Evolutionary conservation across 1,140 invertebrate species (phyloP).

Genomic region (Hirudo medicinalis): DNA sequence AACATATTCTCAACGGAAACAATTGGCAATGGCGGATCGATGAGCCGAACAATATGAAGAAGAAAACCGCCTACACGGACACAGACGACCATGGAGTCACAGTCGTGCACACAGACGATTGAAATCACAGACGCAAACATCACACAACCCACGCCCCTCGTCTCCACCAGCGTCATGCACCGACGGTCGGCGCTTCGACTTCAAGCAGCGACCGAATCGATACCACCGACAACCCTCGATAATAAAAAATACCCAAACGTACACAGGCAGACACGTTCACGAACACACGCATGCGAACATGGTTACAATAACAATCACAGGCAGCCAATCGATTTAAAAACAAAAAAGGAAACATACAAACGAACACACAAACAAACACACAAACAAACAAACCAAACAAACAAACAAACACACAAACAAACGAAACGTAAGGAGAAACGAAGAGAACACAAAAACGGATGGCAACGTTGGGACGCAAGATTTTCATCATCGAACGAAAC

Average conservation of each 20-base stretch:
- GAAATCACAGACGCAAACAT: too few relatives aligned
- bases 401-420: constrained; percentile 1
- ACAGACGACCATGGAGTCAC: background rate
- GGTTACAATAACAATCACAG: background rate
- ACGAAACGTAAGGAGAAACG: background rate
- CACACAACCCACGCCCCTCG: too few relatives aligned
- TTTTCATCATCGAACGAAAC: too few relatives aligned
- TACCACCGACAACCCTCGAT: too few relatives aligned
- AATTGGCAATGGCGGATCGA: too few relatives aligned
- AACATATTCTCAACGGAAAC: too few relatives aligned
- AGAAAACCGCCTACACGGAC: background rate
- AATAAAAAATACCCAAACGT: background rate
- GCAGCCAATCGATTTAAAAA: background rate
- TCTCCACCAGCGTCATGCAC: too few relatives aligned
- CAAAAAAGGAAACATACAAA: background rate
- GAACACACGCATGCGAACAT: background rate
- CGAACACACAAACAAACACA: background rate
- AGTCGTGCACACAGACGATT: background rate
- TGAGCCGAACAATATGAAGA: background rate
- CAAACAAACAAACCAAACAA: background rate
- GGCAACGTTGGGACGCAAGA: background rate
- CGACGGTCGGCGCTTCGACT: too few relatives aligned
- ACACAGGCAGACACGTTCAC: background rate
- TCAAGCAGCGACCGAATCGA: too few relatives aligned
- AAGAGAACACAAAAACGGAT: background rate